These are phyloP conservation scores for Trichogramma pretiosum DNA, from an alignment of 1,140 invertebrate genomes.

Conservation along the genomic window DNA sequence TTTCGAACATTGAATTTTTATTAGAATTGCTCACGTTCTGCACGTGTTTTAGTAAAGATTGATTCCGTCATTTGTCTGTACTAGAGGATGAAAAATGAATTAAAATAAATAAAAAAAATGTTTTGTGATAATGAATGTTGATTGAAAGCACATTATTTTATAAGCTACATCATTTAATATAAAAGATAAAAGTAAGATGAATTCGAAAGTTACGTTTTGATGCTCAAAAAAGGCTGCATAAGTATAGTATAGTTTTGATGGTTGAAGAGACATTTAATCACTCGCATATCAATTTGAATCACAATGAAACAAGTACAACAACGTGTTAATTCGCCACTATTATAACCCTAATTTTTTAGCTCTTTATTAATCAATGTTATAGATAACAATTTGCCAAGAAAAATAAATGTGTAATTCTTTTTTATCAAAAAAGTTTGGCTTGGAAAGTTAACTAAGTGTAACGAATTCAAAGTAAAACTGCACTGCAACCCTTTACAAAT, in stretches of 20 bases:
- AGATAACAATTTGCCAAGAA: no score
- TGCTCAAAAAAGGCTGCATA: neutral
- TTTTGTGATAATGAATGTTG: constrained; percentile 8
- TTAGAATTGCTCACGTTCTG: no score
- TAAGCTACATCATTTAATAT: constrained; percentile 9
- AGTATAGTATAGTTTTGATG: constrained; percentile 5
- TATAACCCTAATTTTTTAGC: no score
- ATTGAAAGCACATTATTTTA: constrained; percentile 1
- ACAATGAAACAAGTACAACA: constrained; percentile 19
- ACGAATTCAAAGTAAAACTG: no score
- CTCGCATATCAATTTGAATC: constrained; percentile 17
- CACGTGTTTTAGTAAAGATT: neutral
- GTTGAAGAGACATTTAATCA: constrained; percentile 3
- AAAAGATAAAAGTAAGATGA: constrained; percentile 4
- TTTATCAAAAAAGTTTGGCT: no score
- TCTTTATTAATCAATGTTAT: no score
- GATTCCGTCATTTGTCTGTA: constrained; percentile 7
- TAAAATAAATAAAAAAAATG: constrained; percentile 6
- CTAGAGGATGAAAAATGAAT: no score
- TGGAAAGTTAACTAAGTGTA: no score
- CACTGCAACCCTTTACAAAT: no score
- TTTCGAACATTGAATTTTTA: no score
- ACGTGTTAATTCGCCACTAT: constrained; percentile 14
- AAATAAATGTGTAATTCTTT: no score
- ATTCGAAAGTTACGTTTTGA: constrained; percentile 14